These are phyloP conservation scores for Varecia variegata DNA, from an alignment of 2,797 vertebrate genomes.

Conservation along the genomic window DNA sequence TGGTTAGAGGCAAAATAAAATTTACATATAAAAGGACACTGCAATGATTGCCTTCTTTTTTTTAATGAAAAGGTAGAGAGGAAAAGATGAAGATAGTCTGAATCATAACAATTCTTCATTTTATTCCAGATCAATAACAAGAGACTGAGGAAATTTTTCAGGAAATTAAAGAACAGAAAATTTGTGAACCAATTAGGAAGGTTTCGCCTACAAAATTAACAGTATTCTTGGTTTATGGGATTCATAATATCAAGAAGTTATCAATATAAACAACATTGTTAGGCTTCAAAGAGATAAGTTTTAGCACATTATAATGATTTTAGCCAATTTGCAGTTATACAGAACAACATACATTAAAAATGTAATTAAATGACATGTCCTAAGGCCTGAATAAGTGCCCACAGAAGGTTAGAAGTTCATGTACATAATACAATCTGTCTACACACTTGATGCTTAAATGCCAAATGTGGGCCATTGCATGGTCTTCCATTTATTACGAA, in stretches of 20 bases:
- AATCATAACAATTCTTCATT: slow-evolving; percentile 64
- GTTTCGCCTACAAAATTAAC: neutral
- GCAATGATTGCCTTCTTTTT: slow-evolving; percentile 44
- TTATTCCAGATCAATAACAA: slow-evolving; percentile 62
- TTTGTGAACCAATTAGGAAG: slow-evolving; percentile 40
- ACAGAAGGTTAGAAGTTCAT: neutral
- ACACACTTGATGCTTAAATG: neutral
- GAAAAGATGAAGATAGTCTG: slow-evolving; percentile 61
- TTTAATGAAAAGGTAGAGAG: slow-evolving; percentile 68
- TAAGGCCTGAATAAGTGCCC: neutral
- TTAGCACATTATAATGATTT: neutral
- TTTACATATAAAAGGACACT: slow-evolving; percentile 73
- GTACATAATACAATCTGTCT: neutral
- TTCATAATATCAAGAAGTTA: slow-evolving; percentile 31
- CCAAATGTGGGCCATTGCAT: neutral
- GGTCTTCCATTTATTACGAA: neutral
- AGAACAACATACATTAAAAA: slow-evolving; percentile 30
- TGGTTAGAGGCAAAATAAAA: slow-evolving; percentile 66
- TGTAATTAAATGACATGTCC: neutral
- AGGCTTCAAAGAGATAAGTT: neutral
- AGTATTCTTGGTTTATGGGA: neutral
- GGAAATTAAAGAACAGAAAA: slow-evolving; percentile 69
- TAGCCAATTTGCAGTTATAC: neutral
- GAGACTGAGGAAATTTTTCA: slow-evolving; percentile 53
- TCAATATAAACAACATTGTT: slow-evolving; percentile 18